These are phyloP conservation scores for Lichenostomus cassidix DNA, from an alignment of 2,113 vertebrate species.

Conservation along the genomic window DNA sequence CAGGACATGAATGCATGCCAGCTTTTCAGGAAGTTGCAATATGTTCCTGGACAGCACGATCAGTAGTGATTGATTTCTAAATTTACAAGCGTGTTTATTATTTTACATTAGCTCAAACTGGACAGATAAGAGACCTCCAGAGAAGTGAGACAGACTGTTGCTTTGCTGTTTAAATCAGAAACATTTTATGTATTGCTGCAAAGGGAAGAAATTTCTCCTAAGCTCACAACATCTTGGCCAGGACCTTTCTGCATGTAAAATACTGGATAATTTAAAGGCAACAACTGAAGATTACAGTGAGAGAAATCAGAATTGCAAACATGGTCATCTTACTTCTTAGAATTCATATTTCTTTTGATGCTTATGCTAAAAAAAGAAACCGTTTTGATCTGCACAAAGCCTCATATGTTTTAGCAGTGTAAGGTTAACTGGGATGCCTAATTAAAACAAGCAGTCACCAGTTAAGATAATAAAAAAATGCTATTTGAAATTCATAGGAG, in stretches of 20 bases:
- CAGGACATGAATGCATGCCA: not conserved
- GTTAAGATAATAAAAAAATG: constrained; percentile 24
- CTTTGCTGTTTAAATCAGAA: not conserved
- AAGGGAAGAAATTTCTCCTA: not conserved
- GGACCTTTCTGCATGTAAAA: not conserved
- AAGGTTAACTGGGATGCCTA: constrained; percentile 14
- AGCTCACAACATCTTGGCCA: not conserved
- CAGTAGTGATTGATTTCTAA: constrained; percentile 3
- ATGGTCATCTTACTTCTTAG: not conserved
- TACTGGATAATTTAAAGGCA: not conserved
- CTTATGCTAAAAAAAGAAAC: not conserved
- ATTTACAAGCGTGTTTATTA: not conserved
- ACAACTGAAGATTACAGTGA: not conserved
- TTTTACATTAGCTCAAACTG: not conserved
- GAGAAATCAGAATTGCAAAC: not conserved
- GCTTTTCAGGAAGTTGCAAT: constrained; percentile 7
- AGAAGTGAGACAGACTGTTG: not conserved
- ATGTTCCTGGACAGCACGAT: not conserved
- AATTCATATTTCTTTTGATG: not conserved
- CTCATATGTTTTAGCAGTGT: not conserved
- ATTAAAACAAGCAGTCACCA: constrained; percentile 39
- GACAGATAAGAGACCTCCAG: not conserved
- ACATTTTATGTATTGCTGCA: not conserved
- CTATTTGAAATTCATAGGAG: constrained; percentile 37
- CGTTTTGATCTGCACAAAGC: not conserved